Base-by-base conservation (phyloP, 2,113 vertebrate genomes). In the Cyprinodon tularosa region DNA sequence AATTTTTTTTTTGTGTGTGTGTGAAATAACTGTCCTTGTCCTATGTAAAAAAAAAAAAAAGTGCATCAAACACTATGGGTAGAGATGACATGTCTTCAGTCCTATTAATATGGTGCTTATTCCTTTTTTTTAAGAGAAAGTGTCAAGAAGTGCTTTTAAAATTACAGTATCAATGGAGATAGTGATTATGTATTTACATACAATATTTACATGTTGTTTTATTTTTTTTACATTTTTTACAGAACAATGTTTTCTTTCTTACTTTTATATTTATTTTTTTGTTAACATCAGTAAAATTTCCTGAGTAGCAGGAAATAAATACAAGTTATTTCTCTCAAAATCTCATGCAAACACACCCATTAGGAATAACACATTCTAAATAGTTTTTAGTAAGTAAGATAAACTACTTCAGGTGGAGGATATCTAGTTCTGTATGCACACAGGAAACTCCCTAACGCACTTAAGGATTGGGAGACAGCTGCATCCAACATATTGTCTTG, bases 361-460 rank as follows among this genome's bases (percentile, higher is more conserved):
- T n/a, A 57, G 4, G 62, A 63, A 12, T 66, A 38, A 84, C 42
- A 76, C 29, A 38, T 29, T 29, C 29, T 29, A 29, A 29, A 29
- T 29, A 29, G 29, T 29, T 29, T 29, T 29, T 29, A 29, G 29
- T 29, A 29, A 29, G 29, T 29, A 29, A 29, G 29, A 29, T 29
- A 29, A 29, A 29, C 29, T 62, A 69, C 36, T 62, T 67, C 8
- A 38, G 47, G 1, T 10, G 40, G 5, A 59, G 38, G 77, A 20
- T 59, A 3, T 5, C 45, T 39, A 67, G 76, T 72, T 3, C 22
- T 72, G 66, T 76, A 62, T 77, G 61, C 68, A 11, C 40, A 61
- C 29, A 40, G 68, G 5, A 12, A 86, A 71, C 65, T 80, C 62
- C 63, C 64, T 59, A 66, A 77, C 45, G 80, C 73, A 74, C 62